phyloP scores from a whole-genome alignment of 2,113 vertebrate genomes.

The Lipophrys pholis region DNA sequence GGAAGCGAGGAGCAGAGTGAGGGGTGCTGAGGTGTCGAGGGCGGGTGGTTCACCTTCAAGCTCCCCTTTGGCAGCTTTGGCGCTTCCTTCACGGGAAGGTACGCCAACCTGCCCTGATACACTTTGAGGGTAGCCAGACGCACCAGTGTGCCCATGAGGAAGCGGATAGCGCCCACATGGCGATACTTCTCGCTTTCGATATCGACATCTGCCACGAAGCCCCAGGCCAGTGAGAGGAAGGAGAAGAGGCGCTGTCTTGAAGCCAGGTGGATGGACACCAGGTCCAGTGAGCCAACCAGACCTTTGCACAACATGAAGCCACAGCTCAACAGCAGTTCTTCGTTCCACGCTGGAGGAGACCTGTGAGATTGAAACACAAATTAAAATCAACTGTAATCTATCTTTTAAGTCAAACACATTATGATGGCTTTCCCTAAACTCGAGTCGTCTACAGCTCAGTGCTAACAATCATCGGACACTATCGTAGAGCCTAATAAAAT shows the following conservation, averaged over 20 bases:
- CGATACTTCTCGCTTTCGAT: slow-evolving; percentile 95
- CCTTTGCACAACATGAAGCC: slow-evolving; percentile 90
- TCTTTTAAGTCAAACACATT: too few species aligned
- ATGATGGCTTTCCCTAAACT: too few species aligned
- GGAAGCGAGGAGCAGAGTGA: slow-evolving; percentile 63
- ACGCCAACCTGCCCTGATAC: slow-evolving; percentile 88
- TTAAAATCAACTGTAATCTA: background rate
- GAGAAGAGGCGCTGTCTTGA: slow-evolving; percentile 86
- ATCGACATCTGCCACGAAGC: slow-evolving; percentile 94
- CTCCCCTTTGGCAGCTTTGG: slow-evolving; percentile 39
- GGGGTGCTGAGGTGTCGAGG: slow-evolving; percentile 47
- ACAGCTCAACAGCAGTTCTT: slow-evolving; percentile 91
- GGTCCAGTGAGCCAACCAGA: slow-evolving; percentile 86
- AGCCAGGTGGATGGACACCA: slow-evolving; percentile 86
- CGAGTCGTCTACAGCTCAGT: too few species aligned
- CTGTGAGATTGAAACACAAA: slow-evolving; percentile 72
- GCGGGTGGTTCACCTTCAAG: background rate
- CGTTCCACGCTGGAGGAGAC: slow-evolving; percentile 83
- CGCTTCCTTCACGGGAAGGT: slow-evolving; percentile 77
- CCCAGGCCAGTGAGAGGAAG: slow-evolving; percentile 92
- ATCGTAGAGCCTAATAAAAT: too few species aligned
- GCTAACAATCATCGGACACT: too few species aligned
- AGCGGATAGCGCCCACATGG: slow-evolving; percentile 88
- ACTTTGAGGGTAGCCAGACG: slow-evolving; percentile 83
- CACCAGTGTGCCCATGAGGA: slow-evolving; percentile 90